Percentiles rank a stretch among this genome's conserved stretches.
phyloP scores from a whole-genome alignment of 1,140 invertebrate genomes.

The Maniola jurtina region DNA sequence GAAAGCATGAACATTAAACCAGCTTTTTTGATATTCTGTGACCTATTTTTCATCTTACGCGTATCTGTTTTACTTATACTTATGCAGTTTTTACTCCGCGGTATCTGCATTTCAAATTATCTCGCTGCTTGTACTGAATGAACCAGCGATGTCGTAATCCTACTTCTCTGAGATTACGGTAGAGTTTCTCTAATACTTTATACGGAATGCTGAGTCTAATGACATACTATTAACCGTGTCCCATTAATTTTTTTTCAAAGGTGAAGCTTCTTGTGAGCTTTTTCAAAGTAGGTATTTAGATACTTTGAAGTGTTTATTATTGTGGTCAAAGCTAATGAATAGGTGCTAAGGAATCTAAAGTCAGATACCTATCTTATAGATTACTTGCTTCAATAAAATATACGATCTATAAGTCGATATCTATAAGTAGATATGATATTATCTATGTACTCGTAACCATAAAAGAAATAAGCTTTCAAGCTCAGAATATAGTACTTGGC shows the following conservation, averaged over 20 bases:
- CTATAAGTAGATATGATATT: no score
- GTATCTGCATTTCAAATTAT: conserved; percentile 41
- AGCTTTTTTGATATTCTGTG: conserved; percentile 38
- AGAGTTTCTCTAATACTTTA: conserved; percentile 11
- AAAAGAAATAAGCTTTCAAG: no score
- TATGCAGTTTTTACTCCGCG: conserved; percentile 38
- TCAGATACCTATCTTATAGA: no score
- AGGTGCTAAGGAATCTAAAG: no score
- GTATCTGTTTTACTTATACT: conserved; percentile 28
- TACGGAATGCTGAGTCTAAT: conserved; percentile 18
- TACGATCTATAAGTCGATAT: no score
- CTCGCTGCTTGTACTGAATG: conserved; percentile 31
- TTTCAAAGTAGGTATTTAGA: conserved; percentile 2
- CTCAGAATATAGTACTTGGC: no score
- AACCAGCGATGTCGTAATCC: conserved; percentile 31
- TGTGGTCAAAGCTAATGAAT: background rate
- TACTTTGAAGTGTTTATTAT: conserved; percentile 8
- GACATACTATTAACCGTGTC: conserved; percentile 18
- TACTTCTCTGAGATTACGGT: conserved; percentile 25
- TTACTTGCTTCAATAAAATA: no score
- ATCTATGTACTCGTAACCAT: no score
- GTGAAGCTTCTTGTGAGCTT: background rate
- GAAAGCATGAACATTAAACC: conserved; percentile 32
- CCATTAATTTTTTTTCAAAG: background rate
- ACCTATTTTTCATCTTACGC: conserved; percentile 39